Base-by-base conservation (phyloP, 2,888 invertebrate genomes). In the Zaprionus obscuricornis region DNA sequence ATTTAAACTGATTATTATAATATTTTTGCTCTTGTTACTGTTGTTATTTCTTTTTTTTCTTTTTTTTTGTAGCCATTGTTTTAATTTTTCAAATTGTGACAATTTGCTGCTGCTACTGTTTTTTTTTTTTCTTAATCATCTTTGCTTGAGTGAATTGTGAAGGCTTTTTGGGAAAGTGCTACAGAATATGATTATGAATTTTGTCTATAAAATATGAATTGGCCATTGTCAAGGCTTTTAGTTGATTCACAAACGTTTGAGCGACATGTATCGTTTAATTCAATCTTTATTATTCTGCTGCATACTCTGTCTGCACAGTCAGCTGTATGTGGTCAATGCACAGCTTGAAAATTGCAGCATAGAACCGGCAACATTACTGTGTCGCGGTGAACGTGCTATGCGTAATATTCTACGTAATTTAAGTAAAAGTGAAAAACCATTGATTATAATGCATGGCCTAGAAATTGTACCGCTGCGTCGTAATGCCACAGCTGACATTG, bases 401-500 rank as follows among this genome's bases (percentile, higher is more conserved):
- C 88, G 90, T 13, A 91, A 90, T 66, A 90, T 92, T 20, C 90
- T 93, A 34, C 90, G 92, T 49, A 92, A 92, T 68, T 78, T 93
- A 27, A 91, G 91, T 60, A 83, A 74, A 31, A 79, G 67, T 6
- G 77, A 84, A 3, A 77, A 83, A 33, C 89, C 89, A 2, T 27
- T 90, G 54, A 84, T 88, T 1, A 75, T 90, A 26, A 69, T 89
- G 46, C 88, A 87, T 11, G 90, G 90, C 24, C 60, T 90, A 7
- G 89, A 90, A 74, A 88, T 90, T 60, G 88, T 90, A 2, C 83
- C 85, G 5, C 31, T 69, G 50, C 29, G 27, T 14, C 59, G 59
- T 31, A 81, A 76, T 93, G 34, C 56, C 0, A 7, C 22, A 2
- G 4, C 0, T 3, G 51, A 46, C 2, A 65, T n/a, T n/a, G n/a